Evolutionary conservation across 2,888 invertebrate genomes (phyloP).

Genomic region (Eupithecia dodoneata): DNA sequence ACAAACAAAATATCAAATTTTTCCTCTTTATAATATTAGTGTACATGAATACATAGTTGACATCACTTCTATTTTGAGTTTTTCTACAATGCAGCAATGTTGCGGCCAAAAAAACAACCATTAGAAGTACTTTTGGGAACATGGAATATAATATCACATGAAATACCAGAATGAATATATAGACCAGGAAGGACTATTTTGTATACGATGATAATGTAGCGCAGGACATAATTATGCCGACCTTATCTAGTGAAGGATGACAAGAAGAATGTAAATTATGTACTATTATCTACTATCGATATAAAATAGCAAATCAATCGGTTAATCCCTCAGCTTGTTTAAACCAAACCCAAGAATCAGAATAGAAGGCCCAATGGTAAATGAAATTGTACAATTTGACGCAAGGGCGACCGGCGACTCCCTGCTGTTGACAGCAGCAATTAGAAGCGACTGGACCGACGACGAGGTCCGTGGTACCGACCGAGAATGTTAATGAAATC

Average conservation of each 20-base stretch:
- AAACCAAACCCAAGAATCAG: not conserved
- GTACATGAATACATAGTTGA: too few species aligned
- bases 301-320: not conserved
- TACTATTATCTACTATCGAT: not conserved
- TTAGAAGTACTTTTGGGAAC: too few species aligned
- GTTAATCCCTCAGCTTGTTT: not conserved
- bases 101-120: too few species aligned
- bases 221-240: not conserved
- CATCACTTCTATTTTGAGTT: too few species aligned
- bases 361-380: constrained; percentile 1
- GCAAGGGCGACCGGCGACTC: constrained; percentile 54
- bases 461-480: constrained; percentile 51
- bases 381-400: constrained; percentile 55
- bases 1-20: too few species aligned
- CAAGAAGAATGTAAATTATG: not conserved
- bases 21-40: too few species aligned
- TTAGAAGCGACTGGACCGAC: constrained; percentile 54
- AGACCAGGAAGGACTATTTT: not conserved
- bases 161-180: not conserved
- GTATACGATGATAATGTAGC: too few species aligned
- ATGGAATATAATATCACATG: too few species aligned
- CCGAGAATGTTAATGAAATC: constrained; percentile 76
- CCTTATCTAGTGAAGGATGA: not conserved
- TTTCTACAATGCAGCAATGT: too few species aligned
- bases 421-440: constrained; percentile 69